Conservation (phyloP, 1,140 invertebrate species). For the Aphelinus certus region DNA sequence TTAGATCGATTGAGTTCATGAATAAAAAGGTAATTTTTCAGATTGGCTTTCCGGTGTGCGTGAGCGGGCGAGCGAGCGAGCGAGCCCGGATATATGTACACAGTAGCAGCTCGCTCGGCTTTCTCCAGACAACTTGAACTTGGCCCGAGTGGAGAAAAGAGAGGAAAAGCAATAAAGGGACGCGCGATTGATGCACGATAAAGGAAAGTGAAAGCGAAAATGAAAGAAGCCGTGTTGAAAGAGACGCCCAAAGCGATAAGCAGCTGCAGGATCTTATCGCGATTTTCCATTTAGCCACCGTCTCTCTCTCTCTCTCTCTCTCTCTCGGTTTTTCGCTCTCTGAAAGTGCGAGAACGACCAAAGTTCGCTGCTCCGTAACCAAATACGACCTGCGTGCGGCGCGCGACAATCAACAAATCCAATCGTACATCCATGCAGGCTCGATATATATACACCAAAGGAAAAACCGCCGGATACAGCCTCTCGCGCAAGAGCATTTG, state of each 20-base stretch:
- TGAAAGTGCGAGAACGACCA: no score
- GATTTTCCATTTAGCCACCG: conserved; percentile 25
- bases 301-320: not conserved
- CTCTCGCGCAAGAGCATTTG: no score
- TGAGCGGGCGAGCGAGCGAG: not conserved
- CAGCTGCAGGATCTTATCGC: conserved; percentile 13
- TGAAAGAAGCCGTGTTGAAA: conserved; percentile 9
- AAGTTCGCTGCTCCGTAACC: no score
- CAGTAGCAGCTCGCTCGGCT: no score
- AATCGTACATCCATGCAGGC: no score
- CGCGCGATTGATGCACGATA: conserved; percentile 6
- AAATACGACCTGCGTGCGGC: no score
- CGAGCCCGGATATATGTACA: not conserved
- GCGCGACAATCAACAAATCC: no score
- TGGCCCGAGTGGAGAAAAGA: conserved; percentile 38
- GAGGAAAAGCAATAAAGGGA: not conserved
- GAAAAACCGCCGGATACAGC: no score
- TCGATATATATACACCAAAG: no score
- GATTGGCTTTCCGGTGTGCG: conserved; percentile 32
- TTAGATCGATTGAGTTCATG: conserved; percentile 40
- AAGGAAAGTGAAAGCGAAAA: conserved; percentile 28
- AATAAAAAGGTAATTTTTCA: conserved; percentile 51
- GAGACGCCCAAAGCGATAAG: conserved; percentile 2
- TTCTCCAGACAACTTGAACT: not conserved
- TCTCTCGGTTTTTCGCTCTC: no score